These are phyloP conservation scores for Corynorhinus townsendii DNA, from an alignment of 2,113 vertebrate genomes.

Conservation along the genomic window DNA sequence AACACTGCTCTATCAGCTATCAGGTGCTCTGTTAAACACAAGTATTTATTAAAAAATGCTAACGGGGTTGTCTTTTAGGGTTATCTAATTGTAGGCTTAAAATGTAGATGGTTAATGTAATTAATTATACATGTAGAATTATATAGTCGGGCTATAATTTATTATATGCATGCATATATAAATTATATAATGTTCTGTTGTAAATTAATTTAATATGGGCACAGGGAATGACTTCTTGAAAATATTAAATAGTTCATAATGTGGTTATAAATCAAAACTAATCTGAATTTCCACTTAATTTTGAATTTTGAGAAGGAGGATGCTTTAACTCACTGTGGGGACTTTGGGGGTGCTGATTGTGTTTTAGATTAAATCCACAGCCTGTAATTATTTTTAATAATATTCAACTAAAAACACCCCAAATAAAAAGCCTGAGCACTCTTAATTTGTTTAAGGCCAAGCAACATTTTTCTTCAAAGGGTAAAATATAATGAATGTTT, in stretches of 20 bases:
- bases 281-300: constrained; percentile 75
- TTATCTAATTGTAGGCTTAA: constrained; percentile 84
- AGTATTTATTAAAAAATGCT: constrained; percentile 88
- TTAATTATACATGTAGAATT: constrained; percentile 84
- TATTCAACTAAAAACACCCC: constrained; percentile 71
- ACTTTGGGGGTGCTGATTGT: constrained; percentile 63
- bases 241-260: constrained; percentile 81
- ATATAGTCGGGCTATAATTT: constrained; percentile 80
- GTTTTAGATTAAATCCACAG: constrained; percentile 68
- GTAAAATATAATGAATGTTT: constrained; percentile 70
- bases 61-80: constrained; percentile 83
- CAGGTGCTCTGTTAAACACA: constrained; percentile 88
- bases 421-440: constrained; percentile 72
- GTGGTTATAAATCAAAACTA: constrained; percentile 80
- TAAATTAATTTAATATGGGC: constrained; percentile 80
- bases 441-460: constrained; percentile 74
- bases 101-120: constrained; percentile 84
- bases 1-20: constrained; percentile 86
- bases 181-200: constrained; percentile 79
- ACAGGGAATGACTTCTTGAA: constrained; percentile 79
- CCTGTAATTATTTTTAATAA: constrained; percentile 77
- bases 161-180: constrained; percentile 80
- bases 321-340: constrained; percentile 40
- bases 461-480: constrained; percentile 74
- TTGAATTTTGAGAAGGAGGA: constrained; percentile 70